Conservation (phyloP, 2,888 invertebrate genomes). For the Crepidodera aurea region DNA sequence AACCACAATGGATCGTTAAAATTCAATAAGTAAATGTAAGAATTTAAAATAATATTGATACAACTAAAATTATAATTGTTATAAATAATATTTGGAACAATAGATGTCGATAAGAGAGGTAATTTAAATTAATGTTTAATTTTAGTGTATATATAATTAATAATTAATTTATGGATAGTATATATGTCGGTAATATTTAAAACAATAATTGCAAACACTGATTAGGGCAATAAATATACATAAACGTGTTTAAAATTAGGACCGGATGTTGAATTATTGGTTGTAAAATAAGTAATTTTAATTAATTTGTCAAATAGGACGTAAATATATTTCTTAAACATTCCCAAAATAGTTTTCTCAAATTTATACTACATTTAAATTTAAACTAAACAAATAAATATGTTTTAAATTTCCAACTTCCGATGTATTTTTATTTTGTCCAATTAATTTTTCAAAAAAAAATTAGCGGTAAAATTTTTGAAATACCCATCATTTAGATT, state of each 20-base stretch:
- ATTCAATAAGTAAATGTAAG: slow-evolving; percentile 16
- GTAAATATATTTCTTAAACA: too few relatives aligned
- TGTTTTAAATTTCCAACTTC: too few relatives aligned
- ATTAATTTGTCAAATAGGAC: too few relatives aligned
- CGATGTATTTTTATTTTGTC: too few relatives aligned
- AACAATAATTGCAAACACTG: slow-evolving; percentile 19
- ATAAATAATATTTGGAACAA: slow-evolving; percentile 19
- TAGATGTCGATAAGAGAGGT: slow-evolving; percentile 15
- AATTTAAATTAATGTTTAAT: slow-evolving; percentile 17
- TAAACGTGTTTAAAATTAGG: slow-evolving; percentile 15
- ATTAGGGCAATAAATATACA: slow-evolving; percentile 15
- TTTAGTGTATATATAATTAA: slow-evolving; percentile 20
- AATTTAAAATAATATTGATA: slow-evolving; percentile 17
- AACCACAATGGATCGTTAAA: slow-evolving; percentile 24
- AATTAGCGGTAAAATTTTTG: too few relatives aligned
- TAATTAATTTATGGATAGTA: slow-evolving; percentile 17
- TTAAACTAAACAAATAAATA: too few relatives aligned
- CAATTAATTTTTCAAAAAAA: too few relatives aligned
- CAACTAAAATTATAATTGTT: slow-evolving; percentile 14
- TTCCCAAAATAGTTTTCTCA: too few relatives aligned
- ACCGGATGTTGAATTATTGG: slow-evolving; percentile 2
- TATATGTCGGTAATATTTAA: slow-evolving; percentile 17
- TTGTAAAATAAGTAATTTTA: too few relatives aligned
- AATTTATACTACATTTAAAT: too few relatives aligned
- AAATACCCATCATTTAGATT: too few relatives aligned